Evolutionary conservation across 2,113 vertebrate species (phyloP), one percentile per base, ranked within the genome.

Genomic region (Aleadryas rufinucha): DNA sequence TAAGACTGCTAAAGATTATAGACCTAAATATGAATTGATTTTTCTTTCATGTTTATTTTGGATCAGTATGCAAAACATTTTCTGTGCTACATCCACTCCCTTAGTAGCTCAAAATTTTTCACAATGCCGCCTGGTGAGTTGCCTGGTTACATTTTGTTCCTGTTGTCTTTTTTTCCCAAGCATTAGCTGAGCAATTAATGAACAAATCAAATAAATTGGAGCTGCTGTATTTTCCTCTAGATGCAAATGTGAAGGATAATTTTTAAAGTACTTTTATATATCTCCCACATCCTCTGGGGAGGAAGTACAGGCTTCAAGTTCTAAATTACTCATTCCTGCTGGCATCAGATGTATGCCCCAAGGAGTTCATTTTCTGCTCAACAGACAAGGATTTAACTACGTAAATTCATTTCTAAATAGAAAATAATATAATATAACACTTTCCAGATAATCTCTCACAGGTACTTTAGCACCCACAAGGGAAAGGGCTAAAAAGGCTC

Each of bases 161-260:
- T 94, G 57, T 92, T 96, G 44, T 95, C 77, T 76, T 96, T 90
- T 95, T 79, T 81, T 30, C 78, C 78, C 84, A 92, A 96, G 96
- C 78, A 93, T 95, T 94, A 87, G 61, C 93, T 92, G 97, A 97
- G 81, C 96, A 96, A 97, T 97, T 97, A 98, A 97, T 97, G 91
- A 97, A 97, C 72, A 90, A 97, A 94, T 95, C 84, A 96, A 96
- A 93, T 95, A 97, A 97, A 93, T 87, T 93, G 52, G 65, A 96
- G 56, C 15, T 65, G 50, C 76, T 83, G 66, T 88, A 86, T 95
- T 95, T 96, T 89, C 65, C 85, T 97, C 87, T 93, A 82, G 87
- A 95, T 89, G 63, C 72, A 96, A 97, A 97, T 93, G n/a, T 37
- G 94, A 95, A 87, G 39, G 77, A 82, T 94, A 44, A 90, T 74